phyloP scores from a whole-genome alignment of 1,140 invertebrate species.

The Cecropterus lyciades region DNA sequence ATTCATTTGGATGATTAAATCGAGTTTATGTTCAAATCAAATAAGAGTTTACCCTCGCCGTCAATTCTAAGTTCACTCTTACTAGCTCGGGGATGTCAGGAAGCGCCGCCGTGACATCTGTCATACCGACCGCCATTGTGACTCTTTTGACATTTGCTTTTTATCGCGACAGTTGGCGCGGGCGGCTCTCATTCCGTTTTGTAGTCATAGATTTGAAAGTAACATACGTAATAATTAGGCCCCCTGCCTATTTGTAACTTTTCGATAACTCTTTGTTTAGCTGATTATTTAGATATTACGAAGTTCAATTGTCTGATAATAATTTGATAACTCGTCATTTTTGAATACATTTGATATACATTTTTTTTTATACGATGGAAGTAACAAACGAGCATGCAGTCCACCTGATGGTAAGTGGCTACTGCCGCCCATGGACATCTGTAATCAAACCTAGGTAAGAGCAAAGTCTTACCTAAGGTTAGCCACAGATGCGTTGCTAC shows the following conservation, averaged over 20 bases:
- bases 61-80: slow-evolving; percentile 8
- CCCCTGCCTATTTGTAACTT: slow-evolving; percentile 2
- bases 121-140: slow-evolving; percentile 67
- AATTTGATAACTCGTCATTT: no score
- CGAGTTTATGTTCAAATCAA: no score
- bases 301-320: background rate
- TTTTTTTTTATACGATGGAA: no score
- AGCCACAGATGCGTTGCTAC: no score
- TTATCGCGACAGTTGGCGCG: slow-evolving; percentile 64
- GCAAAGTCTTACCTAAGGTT: no score
- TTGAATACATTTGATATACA: no score
- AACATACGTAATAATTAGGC: slow-evolving; percentile 5
- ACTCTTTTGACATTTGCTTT: slow-evolving; percentile 58
- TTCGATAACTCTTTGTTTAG: background rate
- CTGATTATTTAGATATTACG: background rate
- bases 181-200: slow-evolving; percentile 54
- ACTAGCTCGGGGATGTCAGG: background rate
- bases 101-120: slow-evolving; percentile 65
- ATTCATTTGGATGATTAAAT: no score
- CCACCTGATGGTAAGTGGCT: no score
- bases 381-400: no score
- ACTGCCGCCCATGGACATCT: no score
- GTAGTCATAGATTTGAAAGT: slow-evolving; percentile 32
- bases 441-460: no score
- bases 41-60: no score